Evolutionary conservation across 2,888 invertebrate genomes (phyloP), one percentile per base, ranked within the genome.

Genomic region (Zeuzera pyrina): DNA sequence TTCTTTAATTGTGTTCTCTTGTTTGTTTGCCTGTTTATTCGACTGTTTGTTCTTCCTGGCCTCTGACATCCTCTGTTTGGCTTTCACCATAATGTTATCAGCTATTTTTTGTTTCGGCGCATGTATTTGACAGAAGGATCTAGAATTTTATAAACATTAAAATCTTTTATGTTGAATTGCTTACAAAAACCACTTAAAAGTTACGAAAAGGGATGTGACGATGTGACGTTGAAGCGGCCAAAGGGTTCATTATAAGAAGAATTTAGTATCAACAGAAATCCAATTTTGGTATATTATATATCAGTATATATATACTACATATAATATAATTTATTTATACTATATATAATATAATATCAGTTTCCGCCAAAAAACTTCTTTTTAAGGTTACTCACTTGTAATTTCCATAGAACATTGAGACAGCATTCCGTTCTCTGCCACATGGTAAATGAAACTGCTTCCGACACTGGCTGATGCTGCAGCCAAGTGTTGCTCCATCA

Each of bases 391-490:
- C 81, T 39, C 52, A 86, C 59, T 77, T 77, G 45, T 86, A 92
- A 34, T 87, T 85, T 0, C 85, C 87, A 29, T 72, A 83, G 61
- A 88, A 92, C 36, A 89, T 81, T 19, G 89, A 89, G 3, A 91
- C 71, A 0, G 88, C 86, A 3, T 87, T 85, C 43, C 86, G 78
- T 33, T 85, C 67, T 2, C 88, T 49, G 0, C 94, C 94, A 57
- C 95, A 95, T 0, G 88, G 87, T 29, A 91, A 73, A 53, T 95
- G 95, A 60, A 93, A 95, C 26, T 84, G 85, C 31, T 79, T 86
- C 25, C 86, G 84, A 52, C 94, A 95, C 31, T 73, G 83, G 0
- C 47, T 38, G 1, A 86, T 65, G n/a, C 85, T 84, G 57, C 95
- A 95, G 0, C 90, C 90, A 1, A 94, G 79, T 1, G 90, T 91